Conservation (phyloP, 2,888 invertebrate species). For the Aphodius granarius region DNA sequence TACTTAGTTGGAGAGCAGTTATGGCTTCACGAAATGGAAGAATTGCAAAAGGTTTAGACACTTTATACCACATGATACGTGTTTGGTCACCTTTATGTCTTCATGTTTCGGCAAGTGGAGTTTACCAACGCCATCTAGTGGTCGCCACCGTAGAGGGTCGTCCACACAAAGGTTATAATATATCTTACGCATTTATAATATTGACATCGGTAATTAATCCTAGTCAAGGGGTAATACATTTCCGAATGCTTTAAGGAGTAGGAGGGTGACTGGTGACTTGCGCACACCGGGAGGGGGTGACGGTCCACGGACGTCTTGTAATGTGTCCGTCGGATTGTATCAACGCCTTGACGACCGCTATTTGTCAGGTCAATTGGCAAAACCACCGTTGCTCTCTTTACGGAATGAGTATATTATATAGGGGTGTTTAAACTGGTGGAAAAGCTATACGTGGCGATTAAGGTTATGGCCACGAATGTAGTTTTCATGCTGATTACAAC, state of each 20-base stretch:
- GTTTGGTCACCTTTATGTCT: too few species aligned
- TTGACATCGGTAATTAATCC: slow-evolving; percentile 22
- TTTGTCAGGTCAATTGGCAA: background rate
- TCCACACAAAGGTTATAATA: slow-evolving; percentile 22
- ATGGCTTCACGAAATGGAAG: too few species aligned
- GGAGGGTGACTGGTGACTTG: slow-evolving; percentile 6
- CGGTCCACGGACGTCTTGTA: background rate
- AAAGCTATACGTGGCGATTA: too few species aligned
- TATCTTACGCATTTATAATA: slow-evolving; percentile 22
- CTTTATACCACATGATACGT: too few species aligned
- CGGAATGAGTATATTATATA: too few species aligned
- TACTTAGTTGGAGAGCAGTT: too few species aligned
- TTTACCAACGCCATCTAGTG: background rate
- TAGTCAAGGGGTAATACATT: slow-evolving; percentile 14
- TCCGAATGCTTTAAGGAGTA: background rate
- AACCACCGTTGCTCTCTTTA: too few species aligned
- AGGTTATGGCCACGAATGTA: too few species aligned
- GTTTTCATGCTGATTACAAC: too few species aligned
- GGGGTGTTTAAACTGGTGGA: too few species aligned
- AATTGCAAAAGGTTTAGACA: too few species aligned
- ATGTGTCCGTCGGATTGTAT: background rate
- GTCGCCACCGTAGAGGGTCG: background rate
- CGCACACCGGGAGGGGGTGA: background rate
- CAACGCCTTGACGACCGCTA: background rate
- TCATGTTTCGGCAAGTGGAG: too few species aligned